These are phyloP conservation scores for Drosophila parabipectinata DNA, from an alignment of 1,140 invertebrate species.

Conservation along the genomic window DNA sequence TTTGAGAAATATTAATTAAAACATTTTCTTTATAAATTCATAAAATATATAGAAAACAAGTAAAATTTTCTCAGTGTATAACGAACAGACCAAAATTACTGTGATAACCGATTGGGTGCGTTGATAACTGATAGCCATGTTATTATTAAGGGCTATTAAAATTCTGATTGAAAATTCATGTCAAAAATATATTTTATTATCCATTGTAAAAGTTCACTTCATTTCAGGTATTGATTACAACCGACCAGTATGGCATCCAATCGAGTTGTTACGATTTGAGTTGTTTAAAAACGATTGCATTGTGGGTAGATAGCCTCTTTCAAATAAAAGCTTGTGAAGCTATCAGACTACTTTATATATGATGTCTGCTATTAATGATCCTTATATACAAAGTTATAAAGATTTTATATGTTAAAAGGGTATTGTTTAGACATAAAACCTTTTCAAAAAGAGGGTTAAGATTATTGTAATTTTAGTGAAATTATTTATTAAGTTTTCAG, in stretches of 20 bases:
- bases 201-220: constrained; percentile 70
- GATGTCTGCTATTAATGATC: constrained; percentile 1
- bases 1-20: no score
- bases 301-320: constrained; percentile 24
- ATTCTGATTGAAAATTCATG: constrained; percentile 84
- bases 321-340: constrained; percentile 25
- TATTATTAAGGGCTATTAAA: constrained; percentile 84
- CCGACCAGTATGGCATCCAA: constrained; percentile 32
- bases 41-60: no score
- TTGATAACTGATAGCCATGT: constrained; percentile 82
- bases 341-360: constrained; percentile 19
- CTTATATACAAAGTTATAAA: background rate
- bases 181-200: constrained; percentile 83
- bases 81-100: constrained; percentile 61
- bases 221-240: constrained; percentile 63
- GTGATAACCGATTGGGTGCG: constrained; percentile 73
- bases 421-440: background rate
- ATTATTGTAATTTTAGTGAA: no score
- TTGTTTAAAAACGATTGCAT: constrained; percentile 38
- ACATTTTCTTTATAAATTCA: background rate
- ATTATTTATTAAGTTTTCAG: background rate
- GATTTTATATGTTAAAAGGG: background rate
- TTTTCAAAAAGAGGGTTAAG: background rate
- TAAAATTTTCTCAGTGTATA: constrained; percentile 13
- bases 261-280: constrained; percentile 33